Evolutionary conservation across 2,113 vertebrate species (phyloP).

Genomic region (Ginglymostoma cirratum): DNA sequence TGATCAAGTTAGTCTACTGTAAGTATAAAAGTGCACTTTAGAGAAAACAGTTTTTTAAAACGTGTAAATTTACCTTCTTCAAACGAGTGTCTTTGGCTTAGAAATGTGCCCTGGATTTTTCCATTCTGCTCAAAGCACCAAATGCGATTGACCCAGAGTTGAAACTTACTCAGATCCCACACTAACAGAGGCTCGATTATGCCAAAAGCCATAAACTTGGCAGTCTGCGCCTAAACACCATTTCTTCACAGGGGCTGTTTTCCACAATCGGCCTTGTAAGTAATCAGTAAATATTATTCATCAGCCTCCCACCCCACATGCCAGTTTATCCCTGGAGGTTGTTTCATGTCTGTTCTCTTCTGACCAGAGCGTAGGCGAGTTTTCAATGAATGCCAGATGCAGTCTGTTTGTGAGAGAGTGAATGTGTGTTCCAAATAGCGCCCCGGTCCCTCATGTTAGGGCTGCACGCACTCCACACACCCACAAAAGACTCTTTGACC

Average conservation of each 20-base stretch:
- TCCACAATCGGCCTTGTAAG: conserved; percentile 18
- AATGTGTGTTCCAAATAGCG: too few relatives aligned
- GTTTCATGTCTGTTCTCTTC: not conserved
- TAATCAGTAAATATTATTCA: conserved; percentile 34
- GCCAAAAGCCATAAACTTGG: not conserved
- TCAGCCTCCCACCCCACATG: conserved; percentile 6
- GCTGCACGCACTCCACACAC: not conserved
- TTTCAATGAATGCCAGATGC: conserved; percentile 35
- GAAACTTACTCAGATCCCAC: not conserved
- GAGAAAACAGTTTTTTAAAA: not conserved
- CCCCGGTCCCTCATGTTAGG: not conserved
- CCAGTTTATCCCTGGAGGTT: conserved; percentile 10
- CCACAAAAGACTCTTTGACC: not conserved
- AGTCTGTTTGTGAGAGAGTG: not conserved
- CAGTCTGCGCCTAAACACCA: not conserved
- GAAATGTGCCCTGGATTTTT: not conserved
- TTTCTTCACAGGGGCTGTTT: not conserved
- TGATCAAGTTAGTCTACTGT: not conserved
- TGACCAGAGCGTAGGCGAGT: not conserved
- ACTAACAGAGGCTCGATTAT: conserved; percentile 8
- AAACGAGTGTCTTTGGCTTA: not conserved
- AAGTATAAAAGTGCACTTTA: not conserved
- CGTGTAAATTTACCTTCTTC: not conserved
- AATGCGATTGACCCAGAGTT: not conserved
- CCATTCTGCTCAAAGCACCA: not conserved